Evolutionary conservation across 2,797 vertebrate species (phyloP).

Genomic region (Megalops cyprinoides): DNA sequence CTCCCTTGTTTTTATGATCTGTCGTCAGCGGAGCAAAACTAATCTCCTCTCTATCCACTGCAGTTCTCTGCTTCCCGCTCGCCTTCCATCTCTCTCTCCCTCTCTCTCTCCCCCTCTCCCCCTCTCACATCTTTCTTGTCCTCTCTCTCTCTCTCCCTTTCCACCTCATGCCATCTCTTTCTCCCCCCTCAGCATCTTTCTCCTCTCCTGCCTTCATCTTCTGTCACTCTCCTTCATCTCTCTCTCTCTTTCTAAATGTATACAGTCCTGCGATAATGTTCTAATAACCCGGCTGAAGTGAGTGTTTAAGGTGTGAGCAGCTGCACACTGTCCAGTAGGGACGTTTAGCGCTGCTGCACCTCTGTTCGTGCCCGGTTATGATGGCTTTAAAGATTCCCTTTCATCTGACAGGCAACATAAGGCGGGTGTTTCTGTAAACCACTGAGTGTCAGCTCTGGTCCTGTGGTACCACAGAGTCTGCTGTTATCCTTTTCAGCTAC

Average conservation of each 20-base stretch:
- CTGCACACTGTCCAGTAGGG: conserved; percentile 49
- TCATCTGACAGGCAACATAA: conserved; percentile 66
- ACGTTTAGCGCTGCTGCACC: conserved; percentile 68
- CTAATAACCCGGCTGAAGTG: conserved; percentile 5
- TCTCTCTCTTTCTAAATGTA: conserved; percentile 43
- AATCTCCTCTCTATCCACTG: conserved; percentile 73
- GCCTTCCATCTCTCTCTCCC: not conserved
- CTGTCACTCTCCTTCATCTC: conserved; percentile 22
- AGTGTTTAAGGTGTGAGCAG: not conserved
- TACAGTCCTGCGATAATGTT: not conserved
- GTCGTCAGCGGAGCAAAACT: conserved; percentile 78
- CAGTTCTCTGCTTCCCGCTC: conserved; percentile 36
- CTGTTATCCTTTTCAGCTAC: not conserved
- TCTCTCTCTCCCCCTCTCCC: conserved; percentile 43
- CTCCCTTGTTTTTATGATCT: conserved; percentile 78
- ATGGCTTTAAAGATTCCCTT: conserved; percentile 63
- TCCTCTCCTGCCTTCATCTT: conserved; percentile 11
- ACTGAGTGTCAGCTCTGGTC: not conserved
- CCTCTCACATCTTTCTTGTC: conserved; percentile 42
- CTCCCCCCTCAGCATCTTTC: not conserved
- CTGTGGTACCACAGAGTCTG: not conserved
- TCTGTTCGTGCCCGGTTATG: conserved; percentile 63
- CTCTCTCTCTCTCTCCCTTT: not conserved
- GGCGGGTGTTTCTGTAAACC: not conserved
- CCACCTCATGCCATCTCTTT: not conserved